These are phyloP conservation scores for Pseudomyrmex dendroicus DNA, from an alignment of 1,140 invertebrate genomes.

Conservation along the genomic window DNA sequence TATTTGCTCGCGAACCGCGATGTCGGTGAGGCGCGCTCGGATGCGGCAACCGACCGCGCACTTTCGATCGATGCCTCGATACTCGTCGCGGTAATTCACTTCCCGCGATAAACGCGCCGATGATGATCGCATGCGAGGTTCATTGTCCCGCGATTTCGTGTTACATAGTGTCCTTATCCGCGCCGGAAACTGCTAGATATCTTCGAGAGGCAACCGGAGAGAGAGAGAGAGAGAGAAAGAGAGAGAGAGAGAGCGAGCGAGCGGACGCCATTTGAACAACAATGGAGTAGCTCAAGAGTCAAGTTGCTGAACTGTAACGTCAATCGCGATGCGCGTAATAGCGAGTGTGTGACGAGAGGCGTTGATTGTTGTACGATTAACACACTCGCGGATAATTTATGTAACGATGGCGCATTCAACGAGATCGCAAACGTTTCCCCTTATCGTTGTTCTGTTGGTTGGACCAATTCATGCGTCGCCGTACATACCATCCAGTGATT, in stretches of 20 bases:
- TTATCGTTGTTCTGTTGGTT: slow-evolving; percentile 53
- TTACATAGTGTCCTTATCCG: slow-evolving; percentile 61
- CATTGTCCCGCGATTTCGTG: slow-evolving; percentile 83
- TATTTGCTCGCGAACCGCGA: background rate
- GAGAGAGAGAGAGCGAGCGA: background rate
- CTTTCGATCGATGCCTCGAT: slow-evolving; percentile 41
- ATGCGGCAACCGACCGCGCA: slow-evolving; percentile 7
- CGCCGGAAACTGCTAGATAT: slow-evolving; percentile 30
- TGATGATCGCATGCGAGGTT: slow-evolving; percentile 75
- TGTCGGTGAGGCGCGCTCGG: background rate
- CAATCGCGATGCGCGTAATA: slow-evolving; percentile 47
- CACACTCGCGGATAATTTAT: slow-evolving; percentile 54
- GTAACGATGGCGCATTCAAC: slow-evolving; percentile 13
- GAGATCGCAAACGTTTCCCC: slow-evolving; percentile 23
- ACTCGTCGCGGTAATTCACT: slow-evolving; percentile 32
- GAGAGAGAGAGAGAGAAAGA: background rate
- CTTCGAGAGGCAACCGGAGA: background rate
- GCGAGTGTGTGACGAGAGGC: slow-evolving; percentile 65
- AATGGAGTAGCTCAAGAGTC: slow-evolving; percentile 63
- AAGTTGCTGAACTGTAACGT: slow-evolving; percentile 61
- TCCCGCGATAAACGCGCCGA: slow-evolving; percentile 80
- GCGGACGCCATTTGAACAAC: slow-evolving; percentile 56
- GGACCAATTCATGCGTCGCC: slow-evolving; percentile 50
- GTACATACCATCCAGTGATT: slow-evolving; percentile 73
- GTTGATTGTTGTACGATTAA: slow-evolving; percentile 66